Evolutionary conservation across 2,797 vertebrate species (phyloP).

Genomic region (Dromococcyx pavoninus): DNA sequence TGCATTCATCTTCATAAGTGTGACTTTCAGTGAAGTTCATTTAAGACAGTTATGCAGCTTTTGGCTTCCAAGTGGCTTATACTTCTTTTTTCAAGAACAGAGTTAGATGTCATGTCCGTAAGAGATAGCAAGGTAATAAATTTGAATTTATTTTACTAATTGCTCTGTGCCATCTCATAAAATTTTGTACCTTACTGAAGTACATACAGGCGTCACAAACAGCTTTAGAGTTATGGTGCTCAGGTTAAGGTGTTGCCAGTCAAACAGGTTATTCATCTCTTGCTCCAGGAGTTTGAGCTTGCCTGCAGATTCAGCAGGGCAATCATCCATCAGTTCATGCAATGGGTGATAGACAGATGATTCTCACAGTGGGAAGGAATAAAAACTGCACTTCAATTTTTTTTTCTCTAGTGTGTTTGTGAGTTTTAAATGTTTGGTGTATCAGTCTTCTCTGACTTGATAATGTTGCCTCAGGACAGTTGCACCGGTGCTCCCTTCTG

Average conservation of each 20-base stretch:
- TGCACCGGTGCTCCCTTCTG: background rate
- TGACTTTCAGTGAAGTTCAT: background rate
- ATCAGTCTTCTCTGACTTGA: background rate
- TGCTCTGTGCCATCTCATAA: background rate
- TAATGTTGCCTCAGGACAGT: background rate
- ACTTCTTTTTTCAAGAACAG: no score
- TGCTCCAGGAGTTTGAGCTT: background rate
- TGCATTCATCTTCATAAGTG: background rate
- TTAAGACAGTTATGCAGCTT: background rate
- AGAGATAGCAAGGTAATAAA: background rate
- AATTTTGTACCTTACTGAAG: background rate
- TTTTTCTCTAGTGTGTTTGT: background rate
- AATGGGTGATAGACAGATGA: background rate
- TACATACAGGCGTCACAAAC: background rate
- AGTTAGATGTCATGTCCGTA: no score
- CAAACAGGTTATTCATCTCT: background rate
- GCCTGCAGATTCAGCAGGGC: background rate
- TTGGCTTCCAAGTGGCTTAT: background rate
- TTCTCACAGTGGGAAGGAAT: background rate
- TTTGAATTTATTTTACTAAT: background rate
- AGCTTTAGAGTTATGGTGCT: background rate
- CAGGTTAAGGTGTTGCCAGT: background rate
- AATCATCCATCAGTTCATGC: rapidly evolving
- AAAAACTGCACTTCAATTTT: background rate
- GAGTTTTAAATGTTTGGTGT: background rate